Conservation (phyloP, 2,113 vertebrate species). For the Ramphastos sulfuratus region DNA sequence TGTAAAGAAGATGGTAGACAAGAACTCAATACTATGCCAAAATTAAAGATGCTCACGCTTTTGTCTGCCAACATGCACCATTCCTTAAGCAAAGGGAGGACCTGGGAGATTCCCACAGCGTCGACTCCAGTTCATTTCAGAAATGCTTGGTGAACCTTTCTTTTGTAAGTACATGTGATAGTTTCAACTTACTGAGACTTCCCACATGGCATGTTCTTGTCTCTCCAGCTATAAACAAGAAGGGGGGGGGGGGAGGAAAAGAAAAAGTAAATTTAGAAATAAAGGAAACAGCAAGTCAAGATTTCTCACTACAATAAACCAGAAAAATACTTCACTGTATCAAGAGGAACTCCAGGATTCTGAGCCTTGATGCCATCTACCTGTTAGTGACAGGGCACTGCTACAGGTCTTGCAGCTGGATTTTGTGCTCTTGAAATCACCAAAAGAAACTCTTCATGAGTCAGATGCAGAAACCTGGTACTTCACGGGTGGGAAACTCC, state of each 20-base stretch:
- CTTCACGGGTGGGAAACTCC: not conserved
- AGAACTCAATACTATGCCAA: not conserved
- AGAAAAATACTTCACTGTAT: not conserved
- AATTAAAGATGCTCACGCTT: not conserved
- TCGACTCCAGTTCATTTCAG: not conserved
- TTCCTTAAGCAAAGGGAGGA: not conserved
- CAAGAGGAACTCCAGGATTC: not conserved
- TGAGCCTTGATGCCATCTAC: not conserved
- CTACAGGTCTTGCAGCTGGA: not conserved
- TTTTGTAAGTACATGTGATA: not conserved
- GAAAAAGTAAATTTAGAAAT: not conserved
- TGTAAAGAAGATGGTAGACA: not conserved
- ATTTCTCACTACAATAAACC: not conserved
- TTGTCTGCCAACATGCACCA: not conserved
- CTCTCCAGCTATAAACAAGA: not conserved
- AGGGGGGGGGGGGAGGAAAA: no score
- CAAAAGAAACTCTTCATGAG: fast-evolving
- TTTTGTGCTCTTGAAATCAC: not conserved
- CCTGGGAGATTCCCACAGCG: not conserved
- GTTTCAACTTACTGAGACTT: not conserved
- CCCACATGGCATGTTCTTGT: not conserved
- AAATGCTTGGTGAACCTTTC: not conserved
- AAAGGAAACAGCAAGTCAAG: not conserved
- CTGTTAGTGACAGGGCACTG: not conserved
- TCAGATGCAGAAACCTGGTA: not conserved